Evolutionary conservation across 2,797 vertebrate genomes (phyloP).

Genomic region (Tragelaphus eurycerus): DNA sequence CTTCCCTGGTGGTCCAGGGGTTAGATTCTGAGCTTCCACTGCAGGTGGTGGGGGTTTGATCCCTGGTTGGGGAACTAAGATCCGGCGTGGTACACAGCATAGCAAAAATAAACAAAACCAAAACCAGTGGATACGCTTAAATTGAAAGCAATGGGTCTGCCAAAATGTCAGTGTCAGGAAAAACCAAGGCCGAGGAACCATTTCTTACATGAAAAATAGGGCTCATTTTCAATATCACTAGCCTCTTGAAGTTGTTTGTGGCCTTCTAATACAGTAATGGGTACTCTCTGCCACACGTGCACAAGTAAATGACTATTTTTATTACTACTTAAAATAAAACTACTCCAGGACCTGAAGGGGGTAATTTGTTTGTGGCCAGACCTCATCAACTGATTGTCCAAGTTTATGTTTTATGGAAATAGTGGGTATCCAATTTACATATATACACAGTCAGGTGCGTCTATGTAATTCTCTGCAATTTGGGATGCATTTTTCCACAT

Average conservation of each 20-base stretch:
- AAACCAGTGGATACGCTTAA: neutral
- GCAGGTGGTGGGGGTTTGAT: neutral
- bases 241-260: neutral
- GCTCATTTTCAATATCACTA: neutral
- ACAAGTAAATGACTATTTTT: neutral
- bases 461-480: neutral
- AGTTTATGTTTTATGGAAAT: neutral
- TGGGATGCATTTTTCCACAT: neutral
- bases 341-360: constrained; percentile 8
- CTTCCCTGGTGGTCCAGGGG: neutral
- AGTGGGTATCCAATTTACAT: neutral
- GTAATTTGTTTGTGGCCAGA: constrained; percentile 32
- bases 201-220: neutral
- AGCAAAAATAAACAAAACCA: neutral
- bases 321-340: constrained; percentile 18
- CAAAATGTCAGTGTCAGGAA: neutral
- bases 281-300: neutral
- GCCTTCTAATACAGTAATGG: neutral
- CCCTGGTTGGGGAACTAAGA: neutral
- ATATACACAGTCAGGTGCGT: neutral
- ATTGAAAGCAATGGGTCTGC: neutral
- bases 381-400: constrained; percentile 42
- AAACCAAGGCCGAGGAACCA: neutral
- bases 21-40: fast-evolving
- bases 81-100: neutral